Percentiles rank a stretch among this genome's conserved stretches.
phyloP scores from a whole-genome alignment of 1,140 invertebrate species.

The Pectinophora gossypiella region DNA sequence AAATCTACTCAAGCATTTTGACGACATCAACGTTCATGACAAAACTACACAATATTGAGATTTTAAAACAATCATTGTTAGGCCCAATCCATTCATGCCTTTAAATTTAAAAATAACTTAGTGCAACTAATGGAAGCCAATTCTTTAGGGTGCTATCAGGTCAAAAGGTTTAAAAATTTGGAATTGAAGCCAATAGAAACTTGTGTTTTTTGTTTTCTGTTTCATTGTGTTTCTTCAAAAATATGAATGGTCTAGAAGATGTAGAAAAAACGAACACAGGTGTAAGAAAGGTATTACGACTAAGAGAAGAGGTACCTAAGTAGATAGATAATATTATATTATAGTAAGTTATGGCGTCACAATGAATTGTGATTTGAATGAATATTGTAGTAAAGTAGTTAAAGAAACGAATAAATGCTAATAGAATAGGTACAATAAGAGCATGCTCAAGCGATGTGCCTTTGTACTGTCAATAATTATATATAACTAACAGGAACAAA shows the following conservation, averaged over 20 bases:
- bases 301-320: too few species aligned
- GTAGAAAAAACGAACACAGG: too few species aligned
- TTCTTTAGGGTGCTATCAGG: slow-evolving; percentile 41
- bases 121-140: slow-evolving; percentile 66
- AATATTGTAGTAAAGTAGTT: too few species aligned
- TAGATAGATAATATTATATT: too few species aligned
- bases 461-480: slow-evolving; percentile 40
- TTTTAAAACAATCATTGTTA: slow-evolving; percentile 18
- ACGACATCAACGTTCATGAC: slow-evolving; percentile 41
- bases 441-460: slow-evolving; percentile 55
- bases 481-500: slow-evolving; percentile 7
- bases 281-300: too few species aligned
- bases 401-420: too few species aligned
- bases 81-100: slow-evolving; percentile 34
- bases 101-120: slow-evolving; percentile 16
- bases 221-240: slow-evolving; percentile 1
- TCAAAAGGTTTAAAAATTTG: too few species aligned
- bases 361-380: too few species aligned
- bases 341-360: too few species aligned
- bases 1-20: slow-evolving; percentile 27
- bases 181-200: neutral
- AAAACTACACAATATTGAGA: slow-evolving; percentile 41
- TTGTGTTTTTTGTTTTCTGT: neutral
- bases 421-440: too few species aligned
- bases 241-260: too few species aligned